Percentiles rank a stretch among this genome's conserved stretches.
These are phyloP conservation scores for Mormyrus lacerda DNA, from an alignment of 2,113 vertebrate genomes.

Conservation along the genomic window DNA sequence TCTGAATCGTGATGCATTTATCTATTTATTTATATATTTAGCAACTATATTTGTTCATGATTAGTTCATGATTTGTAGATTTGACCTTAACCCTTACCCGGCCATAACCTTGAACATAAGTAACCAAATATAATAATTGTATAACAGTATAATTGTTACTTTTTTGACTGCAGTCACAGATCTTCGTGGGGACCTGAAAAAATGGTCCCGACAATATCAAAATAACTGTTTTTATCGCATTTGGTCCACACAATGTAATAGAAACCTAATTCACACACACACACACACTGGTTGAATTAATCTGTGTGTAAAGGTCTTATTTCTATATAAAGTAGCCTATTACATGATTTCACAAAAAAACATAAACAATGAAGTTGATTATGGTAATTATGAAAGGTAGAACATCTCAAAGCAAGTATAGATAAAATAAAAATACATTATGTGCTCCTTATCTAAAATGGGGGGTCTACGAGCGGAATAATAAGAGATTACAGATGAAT, in stretches of 20 bases:
- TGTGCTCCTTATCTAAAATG: constrained; percentile 63
- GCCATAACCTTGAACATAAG: too few species aligned
- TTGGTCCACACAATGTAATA: too few species aligned
- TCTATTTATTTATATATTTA: too few species aligned
- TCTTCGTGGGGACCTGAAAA: too few species aligned
- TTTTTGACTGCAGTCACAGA: too few species aligned
- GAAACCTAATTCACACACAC: not conserved
- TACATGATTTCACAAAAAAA: not conserved
- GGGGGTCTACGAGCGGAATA: constrained; percentile 46
- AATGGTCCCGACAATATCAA: too few species aligned
- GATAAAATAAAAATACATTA: constrained; percentile 56
- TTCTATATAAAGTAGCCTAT: not conserved
- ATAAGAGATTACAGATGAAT: constrained; percentile 44
- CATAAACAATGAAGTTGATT: not conserved
- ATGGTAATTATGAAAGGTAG: not conserved
- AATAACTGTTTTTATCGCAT: too few species aligned
- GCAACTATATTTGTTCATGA: not conserved
- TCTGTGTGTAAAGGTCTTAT: not conserved
- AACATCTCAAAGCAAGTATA: constrained; percentile 41
- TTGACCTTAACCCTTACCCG: too few species aligned
- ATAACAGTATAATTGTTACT: too few species aligned
- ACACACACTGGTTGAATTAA: not conserved
- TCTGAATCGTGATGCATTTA: not conserved
- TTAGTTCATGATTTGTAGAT: not conserved
- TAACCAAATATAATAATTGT: too few species aligned